Evolutionary conservation across 2,113 vertebrate genomes (phyloP).

Genomic region (Lasiurus cinereus): DNA sequence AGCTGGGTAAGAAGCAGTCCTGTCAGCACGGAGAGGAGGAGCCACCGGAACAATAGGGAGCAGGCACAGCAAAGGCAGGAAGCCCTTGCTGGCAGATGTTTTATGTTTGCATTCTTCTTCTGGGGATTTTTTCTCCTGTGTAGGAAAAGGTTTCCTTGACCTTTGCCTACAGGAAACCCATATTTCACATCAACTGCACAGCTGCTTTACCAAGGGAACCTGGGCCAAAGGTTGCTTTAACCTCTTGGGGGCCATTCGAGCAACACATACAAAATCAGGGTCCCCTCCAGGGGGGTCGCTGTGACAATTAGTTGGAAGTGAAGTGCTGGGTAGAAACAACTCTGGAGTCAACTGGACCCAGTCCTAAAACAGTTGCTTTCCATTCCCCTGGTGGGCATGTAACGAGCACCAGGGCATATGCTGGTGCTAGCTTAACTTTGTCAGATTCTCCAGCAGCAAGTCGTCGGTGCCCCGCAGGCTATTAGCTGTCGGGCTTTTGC

Average conservation of each 20-base stretch:
- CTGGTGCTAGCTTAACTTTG: neutral
- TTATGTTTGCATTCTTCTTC: neutral
- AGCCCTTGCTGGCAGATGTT: neutral
- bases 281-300: too few species aligned
- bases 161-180: slow-evolving; percentile 43
- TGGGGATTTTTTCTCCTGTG: neutral
- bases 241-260: neutral
- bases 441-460: neutral
- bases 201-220: neutral
- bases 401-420: fast-evolving
- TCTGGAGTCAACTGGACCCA: neutral
- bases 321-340: neutral
- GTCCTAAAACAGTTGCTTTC: neutral
- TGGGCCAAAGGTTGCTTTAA: neutral
- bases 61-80: neutral
- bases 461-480: neutral
- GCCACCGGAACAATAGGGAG: neutral
- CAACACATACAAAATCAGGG: neutral
- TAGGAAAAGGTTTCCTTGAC: neutral
- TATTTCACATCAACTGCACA: neutral
- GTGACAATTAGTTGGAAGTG: neutral
- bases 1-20: neutral
- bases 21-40: neutral
- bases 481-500: neutral
- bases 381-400: neutral